phyloP scores from a whole-genome alignment of 2,797 vertebrate species.

The Neosilurus mollespiculum region DNA sequence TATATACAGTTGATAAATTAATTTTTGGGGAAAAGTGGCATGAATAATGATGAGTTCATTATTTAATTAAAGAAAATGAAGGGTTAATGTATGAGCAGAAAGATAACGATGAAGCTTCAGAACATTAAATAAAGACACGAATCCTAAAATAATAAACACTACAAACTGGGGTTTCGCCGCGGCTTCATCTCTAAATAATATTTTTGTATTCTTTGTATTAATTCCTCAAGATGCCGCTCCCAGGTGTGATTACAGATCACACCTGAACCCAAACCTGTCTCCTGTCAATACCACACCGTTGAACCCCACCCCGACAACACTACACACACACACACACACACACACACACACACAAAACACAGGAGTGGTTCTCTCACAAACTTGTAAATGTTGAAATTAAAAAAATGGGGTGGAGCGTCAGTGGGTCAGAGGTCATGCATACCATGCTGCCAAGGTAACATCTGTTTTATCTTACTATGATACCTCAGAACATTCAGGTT shows the following conservation, averaged over 20 bases:
- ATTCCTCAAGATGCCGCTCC: neutral
- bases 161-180: neutral
- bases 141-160: neutral
- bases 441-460: neutral
- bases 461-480: neutral
- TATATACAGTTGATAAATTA: no score
- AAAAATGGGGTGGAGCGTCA: neutral
- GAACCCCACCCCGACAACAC: neutral
- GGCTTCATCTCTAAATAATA: neutral
- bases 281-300: neutral
- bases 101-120: neutral
- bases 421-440: conserved; percentile 7
- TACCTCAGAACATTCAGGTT: neutral
- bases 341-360: neutral
- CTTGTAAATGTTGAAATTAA: neutral
- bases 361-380: neutral
- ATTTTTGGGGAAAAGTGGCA: no score
- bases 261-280: conserved; percentile 17
- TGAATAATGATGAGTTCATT: no score
- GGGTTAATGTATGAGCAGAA: neutral
- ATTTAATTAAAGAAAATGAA: no score
- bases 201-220: neutral
- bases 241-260: conserved; percentile 4
- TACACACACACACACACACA: neutral
- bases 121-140: neutral